Evolutionary conservation across 2,797 vertebrate genomes (phyloP), one percentile per base, ranked within the genome.

Genomic region (Hyperoplus immaculatus): DNA sequence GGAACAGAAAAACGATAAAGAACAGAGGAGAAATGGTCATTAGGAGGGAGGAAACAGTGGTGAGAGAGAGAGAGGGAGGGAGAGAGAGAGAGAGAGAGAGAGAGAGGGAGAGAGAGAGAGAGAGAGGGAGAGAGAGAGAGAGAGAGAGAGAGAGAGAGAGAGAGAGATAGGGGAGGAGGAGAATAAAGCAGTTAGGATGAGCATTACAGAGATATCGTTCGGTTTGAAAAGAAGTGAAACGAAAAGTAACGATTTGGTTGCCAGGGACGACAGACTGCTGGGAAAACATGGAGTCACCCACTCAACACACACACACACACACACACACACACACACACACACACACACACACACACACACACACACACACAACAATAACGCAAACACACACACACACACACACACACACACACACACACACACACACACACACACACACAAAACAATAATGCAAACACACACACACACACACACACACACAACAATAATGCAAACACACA

Each of bases 191-290:
- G 61, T 71, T n/a, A 41, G 15, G 29, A 45, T 63, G 45, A 36
- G 46, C 42, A 38, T 83, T 69, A 80, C 60, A 75, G 47, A 68
- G 36, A 86, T 62, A 47, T 68, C 4, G 75, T 65, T 77, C 70
- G 10, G 39, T 66, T 55, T 57, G 21, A 42, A 68, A 49, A 55
- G 54, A 43, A 18, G 18, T 55, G 36, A 2, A 41, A 18, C 6
- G 53, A 39, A 39, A 7, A 3, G 1, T 11, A 58, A 9, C 36
- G 36, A 60, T 51, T 54, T 58, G 58, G 78, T 85, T 82, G 79
- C 78, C 59, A 82, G 29, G 74, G 70, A 86, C 73, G 80, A 80
- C 76, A 69, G 59, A 71, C 41, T 66, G 60, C 75, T 84, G 77
- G 67, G 58, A 61, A 81, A 78, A 72, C 70, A 75, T 74, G 45